Conservation (phyloP, 2,113 vertebrate genomes). For the Arizona elegans region DNA sequence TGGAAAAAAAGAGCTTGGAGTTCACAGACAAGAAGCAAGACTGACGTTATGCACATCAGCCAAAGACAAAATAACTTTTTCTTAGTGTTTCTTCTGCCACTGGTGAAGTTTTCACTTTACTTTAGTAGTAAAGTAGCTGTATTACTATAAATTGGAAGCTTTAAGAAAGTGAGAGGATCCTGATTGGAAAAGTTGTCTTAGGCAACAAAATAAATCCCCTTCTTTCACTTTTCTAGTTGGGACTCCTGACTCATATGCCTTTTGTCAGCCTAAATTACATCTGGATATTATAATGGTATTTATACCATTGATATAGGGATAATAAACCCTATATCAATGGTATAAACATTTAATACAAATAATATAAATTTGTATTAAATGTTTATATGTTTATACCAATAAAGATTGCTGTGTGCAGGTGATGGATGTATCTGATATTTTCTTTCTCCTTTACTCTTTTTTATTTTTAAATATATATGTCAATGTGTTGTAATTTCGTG, state of each 20-base stretch:
- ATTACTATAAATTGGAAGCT: background rate
- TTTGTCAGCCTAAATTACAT: background rate
- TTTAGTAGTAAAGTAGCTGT: background rate
- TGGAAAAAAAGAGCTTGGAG: conserved; percentile 50
- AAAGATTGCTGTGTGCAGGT: background rate
- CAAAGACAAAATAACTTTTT: background rate
- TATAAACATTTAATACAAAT: background rate
- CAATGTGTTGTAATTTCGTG: background rate
- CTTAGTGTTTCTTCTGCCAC: background rate
- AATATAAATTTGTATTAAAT: background rate
- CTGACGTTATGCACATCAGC: background rate
- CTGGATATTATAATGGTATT: background rate
- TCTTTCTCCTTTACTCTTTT: background rate
- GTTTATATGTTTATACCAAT: background rate
- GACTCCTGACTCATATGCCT: background rate
- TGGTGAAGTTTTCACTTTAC: background rate
- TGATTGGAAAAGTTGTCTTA: background rate
- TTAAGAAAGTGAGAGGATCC: background rate
- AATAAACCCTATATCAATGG: background rate
- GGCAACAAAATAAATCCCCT: background rate
- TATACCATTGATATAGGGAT: background rate
- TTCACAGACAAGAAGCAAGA: conserved; percentile 7
- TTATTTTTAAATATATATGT: background rate
- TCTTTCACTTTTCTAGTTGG: background rate
- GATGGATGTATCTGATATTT: background rate